Percentiles rank a stretch among this genome's conserved stretches.
These are phyloP conservation scores for Protonibea diacanthus DNA, from an alignment of 2,797 vertebrate genomes.

Conservation along the genomic window DNA sequence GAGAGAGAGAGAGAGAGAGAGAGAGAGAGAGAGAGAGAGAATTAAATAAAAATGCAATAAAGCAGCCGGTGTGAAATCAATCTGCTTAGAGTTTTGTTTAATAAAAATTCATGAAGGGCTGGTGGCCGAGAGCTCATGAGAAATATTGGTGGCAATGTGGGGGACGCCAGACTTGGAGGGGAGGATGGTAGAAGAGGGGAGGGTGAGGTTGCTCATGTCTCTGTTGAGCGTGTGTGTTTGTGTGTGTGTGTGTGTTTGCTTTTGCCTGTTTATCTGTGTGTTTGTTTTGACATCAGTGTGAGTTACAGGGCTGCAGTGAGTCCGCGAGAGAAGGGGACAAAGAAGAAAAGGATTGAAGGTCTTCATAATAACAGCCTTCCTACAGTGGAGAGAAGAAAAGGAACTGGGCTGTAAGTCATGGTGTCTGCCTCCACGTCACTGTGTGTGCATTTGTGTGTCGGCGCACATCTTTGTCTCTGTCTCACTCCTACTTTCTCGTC, in stretches of 20 bases:
- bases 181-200: constrained; percentile 8
- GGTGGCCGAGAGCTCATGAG: constrained; percentile 92
- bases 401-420: constrained; percentile 74
- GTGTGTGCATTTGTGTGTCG: constrained; percentile 47
- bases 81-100: constrained; percentile 99
- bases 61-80: constrained; percentile 96
- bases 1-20: constrained; percentile 79
- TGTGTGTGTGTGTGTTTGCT: constrained; percentile 56
- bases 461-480: constrained; percentile 60
- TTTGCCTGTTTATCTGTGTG: constrained; percentile 78
- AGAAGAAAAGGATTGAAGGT: constrained; percentile 77
- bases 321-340: constrained; percentile 66
- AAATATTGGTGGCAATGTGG: constrained; percentile 88
- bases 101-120: constrained; percentile 99
- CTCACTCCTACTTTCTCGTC: constrained; percentile 56
- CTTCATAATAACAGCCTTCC: constrained; percentile 78
- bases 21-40: constrained; percentile 86
- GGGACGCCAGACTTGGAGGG: constrained; percentile 62
- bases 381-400: constrained; percentile 56
- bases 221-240: constrained; percentile 61
- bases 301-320: constrained; percentile 77
- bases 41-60: constrained; percentile 99
- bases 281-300: constrained; percentile 82
- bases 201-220: constrained; percentile 62
- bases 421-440: constrained; percentile 54